A percentile compares a stretch with the other conserved stretches of the same genome.
These are phyloP conservation scores for Halichoeres trimaculatus DNA, from an alignment of 2,113 vertebrate genomes.

Conservation along the genomic window DNA sequence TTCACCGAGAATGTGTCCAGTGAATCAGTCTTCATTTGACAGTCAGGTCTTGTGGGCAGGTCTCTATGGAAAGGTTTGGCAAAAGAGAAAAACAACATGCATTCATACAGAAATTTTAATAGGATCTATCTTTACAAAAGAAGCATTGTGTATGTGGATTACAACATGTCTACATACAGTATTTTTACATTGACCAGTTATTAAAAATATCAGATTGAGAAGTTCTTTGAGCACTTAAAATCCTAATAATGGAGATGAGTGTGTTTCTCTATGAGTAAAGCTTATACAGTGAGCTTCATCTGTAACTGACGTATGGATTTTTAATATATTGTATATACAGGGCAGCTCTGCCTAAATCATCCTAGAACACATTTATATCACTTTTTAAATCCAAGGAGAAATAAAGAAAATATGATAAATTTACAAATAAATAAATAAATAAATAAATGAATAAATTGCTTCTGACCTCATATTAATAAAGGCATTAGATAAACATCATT, in stretches of 20 bases:
- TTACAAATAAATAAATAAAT: neutral
- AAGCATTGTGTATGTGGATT: slow-evolving; percentile 62
- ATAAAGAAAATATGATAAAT: neutral
- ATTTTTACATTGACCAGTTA: slow-evolving; percentile 69
- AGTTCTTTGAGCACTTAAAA: slow-evolving; percentile 54
- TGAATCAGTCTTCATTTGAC: slow-evolving; percentile 1
- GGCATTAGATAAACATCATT: neutral
- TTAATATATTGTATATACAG: slow-evolving; percentile 52
- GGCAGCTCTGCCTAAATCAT: slow-evolving; percentile 22
- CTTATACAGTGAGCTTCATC: slow-evolving; percentile 22
- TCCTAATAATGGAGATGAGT: slow-evolving; percentile 34
- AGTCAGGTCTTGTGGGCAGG: neutral
- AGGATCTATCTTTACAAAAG: slow-evolving; percentile 73
- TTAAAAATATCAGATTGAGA: slow-evolving; percentile 72
- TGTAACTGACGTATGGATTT: slow-evolving; percentile 18
- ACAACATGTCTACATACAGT: slow-evolving; percentile 60
- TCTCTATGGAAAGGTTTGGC: neutral
- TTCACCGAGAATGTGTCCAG: neutral
- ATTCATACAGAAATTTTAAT: slow-evolving; percentile 70
- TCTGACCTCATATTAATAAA: neutral
- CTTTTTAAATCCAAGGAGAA: slow-evolving; percentile 12
- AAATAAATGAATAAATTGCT: slow-evolving; percentile 6
- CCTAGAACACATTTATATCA: slow-evolving; percentile 16
- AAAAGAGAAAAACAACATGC: slow-evolving; percentile 24
- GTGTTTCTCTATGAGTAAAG: slow-evolving; percentile 34